These are phyloP conservation scores for Crioceris asparagi DNA, from an alignment of 2,888 invertebrate species.

Conservation along the genomic window DNA sequence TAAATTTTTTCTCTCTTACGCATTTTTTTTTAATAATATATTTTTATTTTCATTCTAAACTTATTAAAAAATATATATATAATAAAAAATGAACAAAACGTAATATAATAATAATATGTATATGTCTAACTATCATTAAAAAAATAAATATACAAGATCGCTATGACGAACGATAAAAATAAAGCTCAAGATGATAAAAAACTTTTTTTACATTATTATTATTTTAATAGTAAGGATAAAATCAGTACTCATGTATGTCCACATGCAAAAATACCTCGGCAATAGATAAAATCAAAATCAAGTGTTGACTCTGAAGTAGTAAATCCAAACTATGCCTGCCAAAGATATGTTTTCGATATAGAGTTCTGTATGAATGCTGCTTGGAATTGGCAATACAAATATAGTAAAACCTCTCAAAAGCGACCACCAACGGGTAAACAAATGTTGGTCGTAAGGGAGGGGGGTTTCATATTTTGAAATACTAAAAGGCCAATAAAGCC, in stretches of 20 bases:
- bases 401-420: too few relatives aligned
- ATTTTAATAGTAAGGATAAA: slow-evolving; percentile 7
- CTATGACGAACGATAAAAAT: too few relatives aligned
- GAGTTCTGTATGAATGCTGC: too few relatives aligned
- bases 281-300: too few relatives aligned
- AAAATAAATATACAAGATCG: slow-evolving; percentile 21
- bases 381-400: too few relatives aligned
- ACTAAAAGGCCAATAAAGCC: too few relatives aligned
- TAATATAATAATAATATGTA: slow-evolving; percentile 11
- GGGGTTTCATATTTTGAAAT: too few relatives aligned
- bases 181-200: slow-evolving; percentile 15
- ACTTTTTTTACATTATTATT: slow-evolving; percentile 14
- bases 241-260: slow-evolving; percentile 12
- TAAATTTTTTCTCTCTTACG: slow-evolving; percentile 20
- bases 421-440: too few relatives aligned
- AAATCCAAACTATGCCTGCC: too few relatives aligned
- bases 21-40: slow-evolving; percentile 17
- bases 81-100: slow-evolving; percentile 16
- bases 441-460: too few relatives aligned
- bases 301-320: too few relatives aligned
- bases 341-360: too few relatives aligned
- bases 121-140: slow-evolving; percentile 18
- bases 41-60: slow-evolving; percentile 15
- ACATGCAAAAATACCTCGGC: slow-evolving; percentile 4
- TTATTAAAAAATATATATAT: slow-evolving; percentile 20